phyloP scores from a whole-genome alignment of 2,797 vertebrate genomes.

The Micrastur ruficollis region DNA sequence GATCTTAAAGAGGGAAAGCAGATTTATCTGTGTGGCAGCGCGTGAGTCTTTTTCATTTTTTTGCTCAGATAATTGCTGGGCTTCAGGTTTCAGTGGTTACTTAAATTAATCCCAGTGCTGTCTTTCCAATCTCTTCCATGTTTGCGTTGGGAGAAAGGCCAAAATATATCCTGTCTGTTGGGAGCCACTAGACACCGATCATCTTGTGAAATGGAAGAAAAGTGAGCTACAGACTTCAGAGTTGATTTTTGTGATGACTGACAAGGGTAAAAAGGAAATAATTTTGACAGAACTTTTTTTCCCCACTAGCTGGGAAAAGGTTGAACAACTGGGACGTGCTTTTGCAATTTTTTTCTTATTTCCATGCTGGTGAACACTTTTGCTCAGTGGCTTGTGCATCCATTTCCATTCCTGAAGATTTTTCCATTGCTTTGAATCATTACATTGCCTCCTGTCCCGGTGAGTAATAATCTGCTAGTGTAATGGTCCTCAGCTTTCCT shows the following conservation, averaged over 20 bases:
- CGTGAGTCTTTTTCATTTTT: neutral
- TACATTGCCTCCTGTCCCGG: neutral
- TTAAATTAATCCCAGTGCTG: neutral
- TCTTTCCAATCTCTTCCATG: neutral
- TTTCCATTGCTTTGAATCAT: neutral
- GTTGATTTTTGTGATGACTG: neutral
- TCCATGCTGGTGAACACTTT: neutral
- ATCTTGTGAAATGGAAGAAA: neutral
- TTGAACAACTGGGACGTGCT: neutral
- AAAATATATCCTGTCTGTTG: neutral
- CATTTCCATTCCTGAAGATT: neutral
- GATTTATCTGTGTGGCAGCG: neutral
- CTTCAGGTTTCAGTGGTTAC: conserved; percentile 7
- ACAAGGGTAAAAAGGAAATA: neutral
- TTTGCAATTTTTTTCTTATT: neutral
- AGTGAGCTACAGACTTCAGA: neutral
- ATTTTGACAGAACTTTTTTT: neutral
- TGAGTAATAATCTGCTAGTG: neutral
- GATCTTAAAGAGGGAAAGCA: neutral
- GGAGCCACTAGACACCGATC: neutral
- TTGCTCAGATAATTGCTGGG: neutral
- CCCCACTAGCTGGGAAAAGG: neutral
- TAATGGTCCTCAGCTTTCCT: neutral
- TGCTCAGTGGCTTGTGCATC: neutral
- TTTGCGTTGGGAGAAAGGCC: neutral